Conservation (phyloP, 2,797 vertebrate species). For the Falco concolor region DNA sequence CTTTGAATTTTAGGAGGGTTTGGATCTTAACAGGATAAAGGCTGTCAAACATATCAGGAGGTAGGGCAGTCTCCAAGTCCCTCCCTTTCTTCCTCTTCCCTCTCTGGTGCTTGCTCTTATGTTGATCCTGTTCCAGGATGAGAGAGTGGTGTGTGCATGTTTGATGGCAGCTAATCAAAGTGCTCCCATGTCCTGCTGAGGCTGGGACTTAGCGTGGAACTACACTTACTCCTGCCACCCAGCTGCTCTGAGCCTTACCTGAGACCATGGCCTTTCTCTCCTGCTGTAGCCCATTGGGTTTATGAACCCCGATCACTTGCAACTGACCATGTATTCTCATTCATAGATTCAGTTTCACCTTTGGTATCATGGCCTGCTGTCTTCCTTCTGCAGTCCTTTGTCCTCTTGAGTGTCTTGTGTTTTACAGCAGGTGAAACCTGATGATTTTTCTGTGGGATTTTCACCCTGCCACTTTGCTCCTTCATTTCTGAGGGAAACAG, state of each 20-base stretch:
- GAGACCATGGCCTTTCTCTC: not conserved
- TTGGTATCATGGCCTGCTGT: not conserved
- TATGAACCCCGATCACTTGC: not conserved
- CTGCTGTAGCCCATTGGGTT: not conserved
- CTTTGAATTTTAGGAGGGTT: not conserved
- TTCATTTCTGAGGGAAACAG: not conserved
- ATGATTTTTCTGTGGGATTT: not conserved
- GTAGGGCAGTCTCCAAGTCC: not conserved
- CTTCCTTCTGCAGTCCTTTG: not conserved
- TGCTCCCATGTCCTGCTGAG: not conserved
- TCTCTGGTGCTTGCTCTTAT: not conserved
- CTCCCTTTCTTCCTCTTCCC: not conserved
- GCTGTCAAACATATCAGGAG: not conserved
- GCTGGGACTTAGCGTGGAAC: not conserved
- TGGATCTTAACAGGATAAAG: not conserved
- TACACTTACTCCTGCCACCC: not conserved
- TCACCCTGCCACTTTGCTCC: not conserved
- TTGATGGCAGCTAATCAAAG: not conserved
- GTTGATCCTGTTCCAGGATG: not conserved
- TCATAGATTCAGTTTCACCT: not conserved
- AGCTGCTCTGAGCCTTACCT: not conserved
- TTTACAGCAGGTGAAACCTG: not conserved
- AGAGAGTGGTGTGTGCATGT: not conserved
- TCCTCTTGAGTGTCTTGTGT: not conserved
- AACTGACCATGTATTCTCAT: not conserved